Evolutionary conservation across 2,113 vertebrate species (phyloP).

Genomic region (zebrafish (Danio rerio)): GRCz12tu NC_133185.1:11821501-11822000

Average conservation of each 20-base stretch:
- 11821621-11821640: background rate
- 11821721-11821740: constrained; percentile 2
- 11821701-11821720: constrained; percentile 4
- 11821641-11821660: constrained; percentile 26
- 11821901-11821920: constrained; percentile 55
- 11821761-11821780: constrained; percentile 38
- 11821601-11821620: background rate
- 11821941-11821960: constrained; percentile 58
- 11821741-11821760: background rate
- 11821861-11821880: constrained; percentile 47
- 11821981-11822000: constrained; percentile 37
- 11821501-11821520: background rate
- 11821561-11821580: background rate
- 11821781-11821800: constrained; percentile 23
- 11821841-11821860: constrained; percentile 45
- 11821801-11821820: constrained; percentile 8
- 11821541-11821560: background rate
- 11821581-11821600: background rate
- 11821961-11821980: constrained; percentile 50
- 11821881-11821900: constrained; percentile 42
- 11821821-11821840: background rate
- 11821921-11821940: constrained; percentile 39
- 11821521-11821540: background rate
- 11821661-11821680: background rate
- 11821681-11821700: background rate